A percentile compares a stretch with the other conserved stretches of the same genome.
Evolutionary conservation across 2,888 invertebrate genomes (phyloP).

Genomic region (Strigamia maritima): DNA sequence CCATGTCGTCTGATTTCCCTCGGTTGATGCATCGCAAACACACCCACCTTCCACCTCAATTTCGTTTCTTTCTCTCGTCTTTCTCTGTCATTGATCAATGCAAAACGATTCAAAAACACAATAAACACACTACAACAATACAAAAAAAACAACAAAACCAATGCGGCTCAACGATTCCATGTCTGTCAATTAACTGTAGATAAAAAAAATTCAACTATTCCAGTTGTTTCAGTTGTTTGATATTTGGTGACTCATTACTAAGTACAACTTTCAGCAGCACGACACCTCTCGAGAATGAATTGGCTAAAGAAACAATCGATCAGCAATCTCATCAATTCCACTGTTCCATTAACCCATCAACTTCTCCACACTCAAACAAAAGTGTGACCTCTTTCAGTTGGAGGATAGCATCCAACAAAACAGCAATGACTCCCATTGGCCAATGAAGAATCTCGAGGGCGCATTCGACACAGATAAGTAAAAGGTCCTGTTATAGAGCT

Average conservation of each 20-base stretch:
- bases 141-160: background rate
- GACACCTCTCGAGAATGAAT: background rate
- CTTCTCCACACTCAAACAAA: conserved; percentile 1
- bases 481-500: conserved; percentile 10
- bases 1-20: conserved; percentile 24
- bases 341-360: conserved; percentile 20
- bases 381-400: background rate
- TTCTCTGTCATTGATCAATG: background rate
- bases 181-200: too few relatives aligned
- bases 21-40: conserved; percentile 24
- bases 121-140: background rate
- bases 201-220: too few relatives aligned
- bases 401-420: background rate
- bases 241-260: background rate
- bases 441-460: conserved; percentile 9
- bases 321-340: conserved; percentile 24
- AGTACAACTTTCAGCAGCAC: background rate
- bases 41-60: conserved; percentile 19
- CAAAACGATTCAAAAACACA: background rate
- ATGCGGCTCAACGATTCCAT: background rate
- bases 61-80: background rate
- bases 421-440: conserved; percentile 16
- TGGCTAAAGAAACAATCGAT: background rate
- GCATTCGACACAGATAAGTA: conserved; percentile 16
- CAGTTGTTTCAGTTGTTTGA: too few relatives aligned